A percentile compares a stretch with the other conserved stretches of the same genome.
phyloP scores from a whole-genome alignment of 2,113 vertebrate species.

The Podarcis muralis region DNA sequence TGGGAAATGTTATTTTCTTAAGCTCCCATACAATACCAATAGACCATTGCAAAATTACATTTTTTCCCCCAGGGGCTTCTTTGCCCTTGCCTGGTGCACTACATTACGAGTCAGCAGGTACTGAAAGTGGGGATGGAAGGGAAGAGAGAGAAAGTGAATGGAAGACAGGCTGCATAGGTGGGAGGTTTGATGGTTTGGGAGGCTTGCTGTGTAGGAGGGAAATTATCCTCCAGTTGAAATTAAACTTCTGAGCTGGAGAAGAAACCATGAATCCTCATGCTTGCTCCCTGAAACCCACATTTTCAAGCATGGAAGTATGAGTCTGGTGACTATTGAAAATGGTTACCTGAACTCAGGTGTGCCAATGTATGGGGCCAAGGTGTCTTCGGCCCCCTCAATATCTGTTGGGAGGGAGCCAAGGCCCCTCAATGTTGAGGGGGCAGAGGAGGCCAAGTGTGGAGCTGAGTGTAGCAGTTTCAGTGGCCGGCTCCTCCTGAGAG shows the following conservation, averaged over 20 bases:
- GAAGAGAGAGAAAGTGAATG: not conserved
- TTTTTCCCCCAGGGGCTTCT: not conserved
- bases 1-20: not conserved
- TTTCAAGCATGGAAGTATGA: not conserved
- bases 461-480: too few species aligned
- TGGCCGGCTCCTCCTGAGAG: too few species aligned
- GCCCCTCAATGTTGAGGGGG: too few species aligned
- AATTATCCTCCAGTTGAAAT: not conserved
- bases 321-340: not conserved
- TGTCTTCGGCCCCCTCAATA: too few species aligned
- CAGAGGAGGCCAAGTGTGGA: too few species aligned
- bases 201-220: not conserved
- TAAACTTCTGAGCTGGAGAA: not conserved
- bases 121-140: not conserved
- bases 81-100: not conserved
- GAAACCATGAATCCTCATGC: not conserved
- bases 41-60: not conserved
- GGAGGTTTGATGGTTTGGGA: not conserved
- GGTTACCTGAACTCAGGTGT: too few species aligned
- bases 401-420: too few species aligned
- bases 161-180: not conserved
- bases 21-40: not conserved
- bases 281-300: not conserved
- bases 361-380: too few species aligned
- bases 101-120: not conserved